Conservation (phyloP, 2,797 vertebrate species). For the Aphelocoma californica region DNA sequence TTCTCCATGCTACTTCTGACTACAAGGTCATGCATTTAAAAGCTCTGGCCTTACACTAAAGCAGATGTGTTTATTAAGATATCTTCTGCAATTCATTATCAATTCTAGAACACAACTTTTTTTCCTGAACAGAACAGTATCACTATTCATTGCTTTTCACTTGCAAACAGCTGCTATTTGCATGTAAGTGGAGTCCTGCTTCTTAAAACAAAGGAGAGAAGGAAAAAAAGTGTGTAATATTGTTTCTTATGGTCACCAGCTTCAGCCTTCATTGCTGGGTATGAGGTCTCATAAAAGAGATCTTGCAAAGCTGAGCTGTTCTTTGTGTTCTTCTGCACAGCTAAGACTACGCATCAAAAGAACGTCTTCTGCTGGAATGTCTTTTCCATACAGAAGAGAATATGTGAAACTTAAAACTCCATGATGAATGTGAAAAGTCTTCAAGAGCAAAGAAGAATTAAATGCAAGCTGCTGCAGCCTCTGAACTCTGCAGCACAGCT, state of each 20-base stretch:
- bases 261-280: not conserved
- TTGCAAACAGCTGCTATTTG: slow-evolving; percentile 4
- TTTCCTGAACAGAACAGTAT: not conserved
- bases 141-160: not conserved
- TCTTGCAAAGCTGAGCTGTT: not conserved
- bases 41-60: not conserved
- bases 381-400: not conserved
- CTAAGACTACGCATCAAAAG: not conserved
- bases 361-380: not conserved
- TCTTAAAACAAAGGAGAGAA: not conserved
- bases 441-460: not conserved
- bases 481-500: not conserved
- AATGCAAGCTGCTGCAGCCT: not conserved
- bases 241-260: not conserved
- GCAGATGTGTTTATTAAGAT: not conserved
- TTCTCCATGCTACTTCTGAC: not conserved
- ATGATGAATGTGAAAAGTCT: not conserved
- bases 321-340: not conserved
- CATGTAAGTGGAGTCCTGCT: not conserved
- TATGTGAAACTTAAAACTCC: not conserved
- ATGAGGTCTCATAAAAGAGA: not conserved
- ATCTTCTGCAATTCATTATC: not conserved
- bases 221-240: not conserved
- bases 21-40: not conserved
- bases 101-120: not conserved